Base-by-base conservation (phyloP, 2,113 vertebrate genomes). In the Neodontobutis hainanensis region DNA sequence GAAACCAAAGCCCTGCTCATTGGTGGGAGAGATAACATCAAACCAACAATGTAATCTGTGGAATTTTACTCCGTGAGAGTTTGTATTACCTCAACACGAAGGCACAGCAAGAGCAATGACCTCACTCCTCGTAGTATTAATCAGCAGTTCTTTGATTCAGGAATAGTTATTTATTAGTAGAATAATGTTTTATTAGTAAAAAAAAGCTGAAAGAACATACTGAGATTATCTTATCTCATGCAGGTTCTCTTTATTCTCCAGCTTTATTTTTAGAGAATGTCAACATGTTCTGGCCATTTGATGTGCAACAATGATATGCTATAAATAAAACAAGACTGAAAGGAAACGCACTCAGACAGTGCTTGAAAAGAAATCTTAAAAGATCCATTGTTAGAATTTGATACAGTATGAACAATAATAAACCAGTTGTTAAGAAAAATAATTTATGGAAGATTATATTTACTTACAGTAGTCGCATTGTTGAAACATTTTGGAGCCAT, bases 1-100 rank as follows among this genome's bases (percentile, higher is more conserved):
- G 70, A 83, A 50, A 86, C 75, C 74, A 48, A 70, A 69, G 51
- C 61, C 81, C 64, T 35, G 44, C 57, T 58, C 55, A 46, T 52
- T 53, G 11, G 50, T 67, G 40, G 43, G 16, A 15, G 11, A 43
- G 82, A 85, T 85, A 70, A 57, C 57, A 84, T 81, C 75, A 67
- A 60, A 67, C 32, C 8, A 51, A 42, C 9, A 3, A 14, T 45
- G 51, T 36, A 4, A 62, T 53, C 12, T 3, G 2, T 55, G 79
- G 68, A 78, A 83, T 75, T 84, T 57, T 32, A 51, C 19, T 61
- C 15, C 27, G 0, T 5, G 62, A 43, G 16, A 32, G 53, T 63
- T 51, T 38, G 61, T 10, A 55, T 62, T 1, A 34, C 11, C 2
- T 9, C 0, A 11, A 4, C 8, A 5, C 14, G 32, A 36, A 55